Evolutionary conservation across 2,888 invertebrate genomes (phyloP).

Genomic region (Mesorhabditis belari): DNA sequence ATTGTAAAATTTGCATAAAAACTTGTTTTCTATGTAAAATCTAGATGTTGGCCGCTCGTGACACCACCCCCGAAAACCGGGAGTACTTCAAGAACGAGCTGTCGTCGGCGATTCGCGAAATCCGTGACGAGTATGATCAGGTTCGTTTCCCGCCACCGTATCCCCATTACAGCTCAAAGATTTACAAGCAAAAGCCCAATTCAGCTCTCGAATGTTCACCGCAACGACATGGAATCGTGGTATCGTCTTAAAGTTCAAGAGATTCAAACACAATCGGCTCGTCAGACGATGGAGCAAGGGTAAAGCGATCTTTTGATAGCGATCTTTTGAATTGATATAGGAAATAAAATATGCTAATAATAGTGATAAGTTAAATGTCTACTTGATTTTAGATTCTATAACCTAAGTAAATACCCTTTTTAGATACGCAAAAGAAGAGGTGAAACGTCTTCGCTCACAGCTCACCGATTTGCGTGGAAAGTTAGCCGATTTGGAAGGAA

Average conservation of each 20-base stretch:
- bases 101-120: slow-evolving; percentile 57
- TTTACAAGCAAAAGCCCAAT: background rate
- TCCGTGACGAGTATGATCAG: slow-evolving; percentile 58
- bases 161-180: no score
- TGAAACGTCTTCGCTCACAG: slow-evolving; percentile 55
- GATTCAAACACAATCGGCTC: slow-evolving; percentile 57
- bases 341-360: no score
- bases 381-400: background rate
- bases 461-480: slow-evolving; percentile 55
- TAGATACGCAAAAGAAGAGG: slow-evolving; percentile 56
- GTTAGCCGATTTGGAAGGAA: slow-evolving; percentile 56
- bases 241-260: slow-evolving; percentile 60
- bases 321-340: no score
- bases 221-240: slow-evolving; percentile 57
- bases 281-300: slow-evolving; percentile 55
- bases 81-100: slow-evolving; percentile 60
- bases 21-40: slow-evolving; percentile 1
- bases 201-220: slow-evolving; percentile 52
- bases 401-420: no score
- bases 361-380: no score
- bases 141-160: no score
- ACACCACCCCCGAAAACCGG: slow-evolving; percentile 58
- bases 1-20: no score
- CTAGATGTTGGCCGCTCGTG: slow-evolving; percentile 56
- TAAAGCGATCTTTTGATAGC: no score